Base-by-base conservation (phyloP, 2,113 vertebrate genomes). In the Cichladusa arquata region DNA sequence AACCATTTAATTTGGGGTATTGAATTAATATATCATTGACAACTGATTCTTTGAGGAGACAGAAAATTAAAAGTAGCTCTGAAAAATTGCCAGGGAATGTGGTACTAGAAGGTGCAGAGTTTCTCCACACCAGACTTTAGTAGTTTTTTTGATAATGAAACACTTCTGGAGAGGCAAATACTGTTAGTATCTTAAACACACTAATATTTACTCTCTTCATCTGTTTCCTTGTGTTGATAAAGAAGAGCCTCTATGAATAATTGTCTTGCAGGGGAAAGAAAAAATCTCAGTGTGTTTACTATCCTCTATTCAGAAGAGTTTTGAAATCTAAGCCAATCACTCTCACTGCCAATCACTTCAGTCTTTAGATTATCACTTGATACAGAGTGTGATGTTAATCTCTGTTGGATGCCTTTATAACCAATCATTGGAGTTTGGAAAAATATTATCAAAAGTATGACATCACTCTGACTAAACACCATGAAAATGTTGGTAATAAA, bases 1-100 rank as follows among this genome's bases (percentile, higher is more conserved):
- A 85, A 76, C 50, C 64, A 86, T n/a, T 71, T 69, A 58, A 72
- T 86, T 94, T 82, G 76, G 56, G 16, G 20, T 96, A 77, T 87
- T 96, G 38, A 97, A 95, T 97, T 91, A 96, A 95, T 97, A 93
- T 4, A 86, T 84, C 38, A 82, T 25, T 89, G 86, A 86, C 64
- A 64, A 38, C 28, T 56, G n/a, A 85, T 65, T 78, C 50, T 87
- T 81, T 73, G 31, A 58, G 53, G 50, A 93, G 15, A 60, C 20
- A 60, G 62, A 88, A 93, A 95, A 91, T 88, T 72, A 14, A 87
- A 93, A 93, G 38, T 84, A 92, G 33, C 87, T 92, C 73, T 86
- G 71, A 54, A 95, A 97, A 95, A 50, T 53, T 90, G 40, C 66
- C 42, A 78, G 62, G 33, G 38, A 51, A 44, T 0, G 0, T 17